A percentile compares a stretch with the other conserved stretches of the same genome.
Evolutionary conservation across 2,888 invertebrate genomes (phyloP).

Genomic region (Sesia bembeciformis): DNA sequence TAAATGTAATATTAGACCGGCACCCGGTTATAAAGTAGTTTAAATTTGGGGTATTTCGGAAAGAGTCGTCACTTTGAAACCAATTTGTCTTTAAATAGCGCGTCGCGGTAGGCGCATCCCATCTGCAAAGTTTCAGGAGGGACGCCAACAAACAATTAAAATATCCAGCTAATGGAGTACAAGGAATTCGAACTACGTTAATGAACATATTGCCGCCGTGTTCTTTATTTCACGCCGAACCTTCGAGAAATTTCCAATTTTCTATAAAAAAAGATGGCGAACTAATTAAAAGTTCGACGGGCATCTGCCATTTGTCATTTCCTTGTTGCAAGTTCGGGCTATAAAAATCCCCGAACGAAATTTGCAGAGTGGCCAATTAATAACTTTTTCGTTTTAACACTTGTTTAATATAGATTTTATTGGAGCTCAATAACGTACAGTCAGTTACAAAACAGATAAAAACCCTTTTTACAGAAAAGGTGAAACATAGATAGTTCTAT

Average conservation of each 20-base stretch:
- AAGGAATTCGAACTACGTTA: conserved; percentile 62
- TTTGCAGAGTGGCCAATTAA: background rate
- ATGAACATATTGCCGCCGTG: conserved; percentile 62
- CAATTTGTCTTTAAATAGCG: conserved; percentile 69
- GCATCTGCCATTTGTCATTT: conserved; percentile 26
- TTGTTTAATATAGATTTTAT: background rate
- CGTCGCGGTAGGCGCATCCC: conserved; percentile 53
- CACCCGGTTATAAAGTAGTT: conserved; percentile 6
- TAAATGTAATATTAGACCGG: background rate
- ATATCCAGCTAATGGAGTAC: conserved; percentile 70
- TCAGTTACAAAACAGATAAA: no score
- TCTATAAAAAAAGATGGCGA: conserved; percentile 23
- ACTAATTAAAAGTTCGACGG: conserved; percentile 43
- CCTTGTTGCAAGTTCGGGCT: conserved; percentile 14
- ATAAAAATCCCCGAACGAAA: background rate
- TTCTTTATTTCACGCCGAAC: conserved; percentile 10
- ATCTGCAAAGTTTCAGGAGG: conserved; percentile 63
- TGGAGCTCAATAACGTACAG: background rate
- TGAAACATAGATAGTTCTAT: no score
- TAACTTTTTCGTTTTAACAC: background rate
- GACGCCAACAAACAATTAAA: conserved; percentile 62
- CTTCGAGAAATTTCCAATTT: conserved; percentile 8
- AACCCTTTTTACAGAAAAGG: no score
- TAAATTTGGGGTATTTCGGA: conserved; percentile 30
- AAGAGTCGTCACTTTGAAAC: conserved; percentile 49